Evolutionary conservation across 2,797 vertebrate species (phyloP), one percentile per base, ranked within the genome.

Genomic region (Ctenochaetus hawaiiensis): DNA sequence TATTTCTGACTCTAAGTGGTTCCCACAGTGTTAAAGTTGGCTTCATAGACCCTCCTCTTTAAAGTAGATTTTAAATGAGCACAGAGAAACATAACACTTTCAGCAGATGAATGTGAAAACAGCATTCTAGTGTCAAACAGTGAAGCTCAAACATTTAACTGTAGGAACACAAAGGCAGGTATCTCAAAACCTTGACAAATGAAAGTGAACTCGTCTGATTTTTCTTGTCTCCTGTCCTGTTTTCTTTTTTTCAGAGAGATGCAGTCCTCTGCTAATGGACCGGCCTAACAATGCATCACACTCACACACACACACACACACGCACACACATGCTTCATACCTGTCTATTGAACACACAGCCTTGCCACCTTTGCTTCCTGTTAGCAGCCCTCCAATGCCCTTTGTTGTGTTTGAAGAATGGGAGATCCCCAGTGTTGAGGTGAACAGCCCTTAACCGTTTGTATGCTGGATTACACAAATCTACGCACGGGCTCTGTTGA

Each of bases 241-340:
- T 26, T 23, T 59, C 72, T 62, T 13, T 30, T n/a, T 74, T 81
- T 30, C 89, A 94, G 94, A 86, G 87, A 92, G 76, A 87, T 51
- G 63, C 83, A 87, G 62, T 81, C 87, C n/a, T 88, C 91, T 23
- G 71, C 90, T 62, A 94, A 93, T 44, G 93, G 92, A 72, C 93
- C 91, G 1, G 90, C 91, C 74, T 93, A 92, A 84, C 5, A 6
- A 68, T 45, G 44, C 30, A 39, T 30, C 26, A 30, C 26, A 30
- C 5, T 30, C 26, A 30, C 26, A 30, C 26, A 30, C 4, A 58
- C 70, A 84, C 67, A 77, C 75, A 34, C 56, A 70, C 61, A 18
- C 75, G 47, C 62, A 67, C 52, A 66, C 60, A 51, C 44, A 64
- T 0, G 58, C 74, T 75, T 80, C 73, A 81, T 75, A 81, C 70